phyloP scores from a whole-genome alignment of 2,113 vertebrate genomes.

The Pelobates fuscus region DNA sequence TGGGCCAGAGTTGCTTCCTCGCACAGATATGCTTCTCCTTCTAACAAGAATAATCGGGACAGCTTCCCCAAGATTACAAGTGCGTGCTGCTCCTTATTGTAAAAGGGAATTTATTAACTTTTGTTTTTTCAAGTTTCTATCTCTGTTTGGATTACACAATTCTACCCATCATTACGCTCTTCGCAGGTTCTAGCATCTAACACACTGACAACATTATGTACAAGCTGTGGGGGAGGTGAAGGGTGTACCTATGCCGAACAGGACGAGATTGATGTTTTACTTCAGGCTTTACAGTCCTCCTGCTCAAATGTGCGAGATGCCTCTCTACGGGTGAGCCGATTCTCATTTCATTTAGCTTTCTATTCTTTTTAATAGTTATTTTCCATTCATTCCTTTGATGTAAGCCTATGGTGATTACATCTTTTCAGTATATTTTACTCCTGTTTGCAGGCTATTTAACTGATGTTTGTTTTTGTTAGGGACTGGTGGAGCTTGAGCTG shows the following conservation, averaged over 20 bases:
- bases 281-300: constrained; percentile 82
- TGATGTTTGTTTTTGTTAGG: constrained; percentile 64
- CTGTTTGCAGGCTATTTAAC: background rate
- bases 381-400: background rate
- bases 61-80: constrained; percentile 86
- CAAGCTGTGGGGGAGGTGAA: constrained; percentile 81
- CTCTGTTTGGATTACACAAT: background rate
- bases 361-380: background rate
- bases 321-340: constrained; percentile 80
- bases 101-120: background rate
- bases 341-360: background rate
- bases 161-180: background rate
- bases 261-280: constrained; percentile 87
- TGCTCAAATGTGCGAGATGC: constrained; percentile 91
- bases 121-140: background rate
- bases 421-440: too few relatives aligned
- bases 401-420: too few relatives aligned
- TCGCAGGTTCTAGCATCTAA: constrained; percentile 87
- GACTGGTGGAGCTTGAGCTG: constrained; percentile 90
- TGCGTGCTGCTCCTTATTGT: constrained; percentile 54
- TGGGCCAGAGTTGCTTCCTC: constrained; percentile 91
- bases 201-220: constrained; percentile 81
- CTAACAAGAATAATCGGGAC: constrained; percentile 85
- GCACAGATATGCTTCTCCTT: constrained; percentile 86
- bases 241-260: constrained; percentile 92